Evolutionary conservation across 2,888 invertebrate species (phyloP).

Genomic region (Podotricha telesiphe): DNA sequence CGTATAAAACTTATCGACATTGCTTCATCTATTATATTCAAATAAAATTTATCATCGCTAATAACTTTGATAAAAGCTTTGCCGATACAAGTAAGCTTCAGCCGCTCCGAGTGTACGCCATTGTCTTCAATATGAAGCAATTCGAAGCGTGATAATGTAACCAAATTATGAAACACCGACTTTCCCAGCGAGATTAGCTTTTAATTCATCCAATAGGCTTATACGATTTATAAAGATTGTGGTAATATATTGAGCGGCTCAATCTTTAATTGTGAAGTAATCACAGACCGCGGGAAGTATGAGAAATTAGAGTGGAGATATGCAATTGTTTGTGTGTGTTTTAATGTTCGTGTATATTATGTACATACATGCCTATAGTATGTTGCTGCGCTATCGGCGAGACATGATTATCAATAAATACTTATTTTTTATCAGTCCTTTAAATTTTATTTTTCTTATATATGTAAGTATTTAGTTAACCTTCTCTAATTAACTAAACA

Average conservation of each 20-base stretch:
- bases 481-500: no score
- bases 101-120: background rate
- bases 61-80: background rate
- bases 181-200: constrained; percentile 18
- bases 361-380: background rate
- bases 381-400: background rate
- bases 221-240: constrained; percentile 13
- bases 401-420: no score
- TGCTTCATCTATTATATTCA: background rate
- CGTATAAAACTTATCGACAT: background rate
- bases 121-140: constrained; percentile 10
- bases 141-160: background rate
- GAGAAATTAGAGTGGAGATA: background rate
- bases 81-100: constrained; percentile 7
- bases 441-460: no score
- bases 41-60: background rate
- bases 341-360: background rate
- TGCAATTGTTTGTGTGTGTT: background rate
- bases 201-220: constrained; percentile 22
- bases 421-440: no score
- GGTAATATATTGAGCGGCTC: constrained; percentile 9
- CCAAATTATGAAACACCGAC: constrained; percentile 9
- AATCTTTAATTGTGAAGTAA: background rate
- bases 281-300: background rate
- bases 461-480: no score